Conservation (phyloP, 64 coral and sea anemone species). For the Porites lutea region DNA sequence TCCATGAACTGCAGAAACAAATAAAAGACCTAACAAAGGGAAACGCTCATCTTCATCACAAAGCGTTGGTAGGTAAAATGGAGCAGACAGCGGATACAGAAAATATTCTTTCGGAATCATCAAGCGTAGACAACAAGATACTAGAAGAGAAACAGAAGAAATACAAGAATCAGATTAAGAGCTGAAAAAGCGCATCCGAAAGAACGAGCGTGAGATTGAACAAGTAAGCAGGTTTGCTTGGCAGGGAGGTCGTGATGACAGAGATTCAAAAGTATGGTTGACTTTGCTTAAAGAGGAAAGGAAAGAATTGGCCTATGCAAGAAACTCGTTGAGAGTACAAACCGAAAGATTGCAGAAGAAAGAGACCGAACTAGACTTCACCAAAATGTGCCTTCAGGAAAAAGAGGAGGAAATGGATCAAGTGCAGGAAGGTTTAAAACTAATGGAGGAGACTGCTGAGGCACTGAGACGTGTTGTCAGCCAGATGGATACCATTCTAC, state of each 20-base stretch:
- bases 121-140: too few relatives aligned
- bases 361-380: not conserved
- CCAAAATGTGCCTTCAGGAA: not conserved
- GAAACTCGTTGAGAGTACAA: too few relatives aligned
- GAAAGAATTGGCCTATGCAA: too few relatives aligned
- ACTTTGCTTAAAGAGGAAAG: too few relatives aligned
- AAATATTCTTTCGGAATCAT: too few relatives aligned
- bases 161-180: too few relatives aligned
- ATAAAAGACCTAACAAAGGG: not conserved
- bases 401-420: not conserved
- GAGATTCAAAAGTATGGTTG: not conserved
- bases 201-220: not conserved
- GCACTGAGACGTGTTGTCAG: not conserved
- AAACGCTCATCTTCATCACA: not conserved
- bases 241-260: not conserved
- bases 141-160: too few relatives aligned
- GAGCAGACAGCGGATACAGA: too few relatives aligned
- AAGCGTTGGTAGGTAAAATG: not conserved
- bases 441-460: not conserved
- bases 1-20: not conserved
- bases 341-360: not conserved
- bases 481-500: not conserved
- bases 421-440: not conserved
- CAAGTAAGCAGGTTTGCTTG: not conserved
- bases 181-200: not conserved